These are phyloP conservation scores for Dryobates pubescens DNA, from an alignment of 2,797 vertebrate species.

Conservation along the genomic window DNA sequence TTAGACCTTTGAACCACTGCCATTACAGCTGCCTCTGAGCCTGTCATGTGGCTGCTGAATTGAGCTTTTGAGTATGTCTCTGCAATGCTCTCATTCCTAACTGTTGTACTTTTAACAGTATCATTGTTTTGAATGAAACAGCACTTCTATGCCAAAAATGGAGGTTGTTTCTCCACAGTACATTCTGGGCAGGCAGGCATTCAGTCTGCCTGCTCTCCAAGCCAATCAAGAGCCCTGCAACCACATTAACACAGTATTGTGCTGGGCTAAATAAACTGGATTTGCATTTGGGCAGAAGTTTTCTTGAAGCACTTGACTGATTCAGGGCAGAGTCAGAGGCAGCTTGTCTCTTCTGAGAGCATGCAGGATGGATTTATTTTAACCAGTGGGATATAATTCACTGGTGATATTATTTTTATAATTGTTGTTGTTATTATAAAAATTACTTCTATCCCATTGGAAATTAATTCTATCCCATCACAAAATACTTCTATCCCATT, in stretches of 20 bases:
- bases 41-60: constrained; percentile 64
- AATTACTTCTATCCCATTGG: neutral
- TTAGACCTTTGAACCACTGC: constrained; percentile 69
- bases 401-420: neutral
- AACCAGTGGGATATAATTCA: neutral
- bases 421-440: neutral
- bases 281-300: constrained; percentile 38
- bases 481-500: neutral
- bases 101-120: constrained; percentile 55
- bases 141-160: constrained; percentile 58
- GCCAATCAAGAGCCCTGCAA: neutral
- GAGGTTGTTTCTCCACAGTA: constrained; percentile 50
- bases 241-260: neutral
- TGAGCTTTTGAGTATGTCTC: constrained; percentile 67
- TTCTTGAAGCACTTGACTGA: constrained; percentile 37
- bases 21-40: constrained; percentile 67
- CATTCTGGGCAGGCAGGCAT: constrained; percentile 35
- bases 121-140: constrained; percentile 67
- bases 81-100: constrained; percentile 54
- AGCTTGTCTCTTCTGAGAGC: neutral
- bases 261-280: constrained; percentile 28
- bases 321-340: neutral
- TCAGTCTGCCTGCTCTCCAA: constrained; percentile 15
- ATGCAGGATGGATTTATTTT: neutral
- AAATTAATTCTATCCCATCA: neutral